A percentile compares a stretch with the other conserved stretches of the same genome.
Evolutionary conservation across 2,888 invertebrate genomes (phyloP).

Genomic region (Drosophila ezoana): DNA sequence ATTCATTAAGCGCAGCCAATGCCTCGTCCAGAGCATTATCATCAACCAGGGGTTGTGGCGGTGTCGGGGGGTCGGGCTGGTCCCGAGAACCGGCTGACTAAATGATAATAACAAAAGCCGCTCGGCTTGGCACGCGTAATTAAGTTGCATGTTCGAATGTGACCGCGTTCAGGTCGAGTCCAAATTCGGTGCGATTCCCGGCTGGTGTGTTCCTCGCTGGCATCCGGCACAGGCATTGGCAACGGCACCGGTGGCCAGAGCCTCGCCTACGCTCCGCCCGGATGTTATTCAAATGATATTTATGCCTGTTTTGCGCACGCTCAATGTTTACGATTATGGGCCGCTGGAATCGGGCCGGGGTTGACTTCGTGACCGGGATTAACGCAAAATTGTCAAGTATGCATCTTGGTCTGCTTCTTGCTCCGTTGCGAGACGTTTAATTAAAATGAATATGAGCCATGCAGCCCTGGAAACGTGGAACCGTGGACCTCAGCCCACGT

Average conservation of each 20-base stretch:
- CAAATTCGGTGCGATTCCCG: constrained; percentile 1
- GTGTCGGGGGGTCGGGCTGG: constrained; percentile 1
- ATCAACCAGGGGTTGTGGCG: constrained; percentile 31
- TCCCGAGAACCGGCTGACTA: constrained; percentile 60
- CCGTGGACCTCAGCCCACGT: no score
- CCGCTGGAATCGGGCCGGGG: constrained; percentile 24
- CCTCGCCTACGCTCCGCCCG: background rate
- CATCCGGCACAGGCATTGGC: constrained; percentile 12
- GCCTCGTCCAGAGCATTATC: constrained; percentile 74
- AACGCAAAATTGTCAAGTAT: constrained; percentile 79
- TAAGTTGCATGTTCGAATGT: constrained; percentile 77
- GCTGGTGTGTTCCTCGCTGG: no score
- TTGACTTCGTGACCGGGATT: constrained; percentile 68
- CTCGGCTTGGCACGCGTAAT: constrained; percentile 78
- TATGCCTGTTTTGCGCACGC: constrained; percentile 59
- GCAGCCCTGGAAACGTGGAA: no score
- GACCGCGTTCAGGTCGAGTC: constrained; percentile 43
- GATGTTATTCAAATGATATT: constrained; percentile 68
- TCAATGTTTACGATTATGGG: constrained; percentile 77
- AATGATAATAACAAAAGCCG: constrained; percentile 80
- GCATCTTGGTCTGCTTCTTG: constrained; percentile 41
- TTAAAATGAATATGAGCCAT: constrained; percentile 73
- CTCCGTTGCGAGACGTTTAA: constrained; percentile 65
- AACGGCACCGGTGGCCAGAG: background rate
- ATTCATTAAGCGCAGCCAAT: constrained; percentile 82